These are phyloP conservation scores for Lottia gigantea DNA, from an alignment of 2,888 invertebrate genomes.

Conservation along the genomic window DNA sequence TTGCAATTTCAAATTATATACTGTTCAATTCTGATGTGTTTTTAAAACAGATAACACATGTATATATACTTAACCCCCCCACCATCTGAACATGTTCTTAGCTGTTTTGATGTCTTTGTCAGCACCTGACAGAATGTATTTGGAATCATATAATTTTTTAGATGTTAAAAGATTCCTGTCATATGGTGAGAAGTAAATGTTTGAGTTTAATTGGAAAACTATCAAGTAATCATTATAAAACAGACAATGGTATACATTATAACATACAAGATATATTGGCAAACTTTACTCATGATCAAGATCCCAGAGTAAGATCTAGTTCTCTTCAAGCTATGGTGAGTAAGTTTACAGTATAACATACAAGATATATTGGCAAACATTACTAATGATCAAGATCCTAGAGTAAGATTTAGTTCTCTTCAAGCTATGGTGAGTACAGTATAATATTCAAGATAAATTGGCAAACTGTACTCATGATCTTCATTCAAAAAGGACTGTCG, in stretches of 20 bases:
- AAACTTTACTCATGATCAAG: conserved; percentile 85
- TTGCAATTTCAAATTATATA: too few species aligned
- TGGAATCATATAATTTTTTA: conserved; percentile 45
- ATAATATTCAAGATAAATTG: conserved; percentile 70
- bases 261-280: conserved; percentile 78
- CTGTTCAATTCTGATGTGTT: too few species aligned
- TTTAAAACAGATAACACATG: too few species aligned
- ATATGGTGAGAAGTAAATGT: conserved; percentile 83
- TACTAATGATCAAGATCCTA: conserved; percentile 86
- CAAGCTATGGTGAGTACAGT: conserved; percentile 78
- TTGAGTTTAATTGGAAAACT: conserved; percentile 81
- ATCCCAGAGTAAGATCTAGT: conserved; percentile 89
- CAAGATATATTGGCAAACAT: conserved; percentile 79
- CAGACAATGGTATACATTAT: conserved; percentile 71
- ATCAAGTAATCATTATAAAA: conserved; percentile 49
- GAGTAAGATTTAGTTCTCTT: conserved; percentile 90
- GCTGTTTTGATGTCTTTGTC: not conserved
- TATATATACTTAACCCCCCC: too few species aligned
- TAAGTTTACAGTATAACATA: conserved; percentile 9
- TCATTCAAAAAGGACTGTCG: too few species aligned
- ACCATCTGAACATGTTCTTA: too few species aligned
- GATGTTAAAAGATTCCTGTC: conserved; percentile 68
- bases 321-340: conserved; percentile 87
- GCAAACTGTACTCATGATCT: conserved; percentile 84
- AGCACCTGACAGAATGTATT: conserved; percentile 15